Conservation (phyloP, 2,113 vertebrate genomes). For the Pimephales promelas region DNA sequence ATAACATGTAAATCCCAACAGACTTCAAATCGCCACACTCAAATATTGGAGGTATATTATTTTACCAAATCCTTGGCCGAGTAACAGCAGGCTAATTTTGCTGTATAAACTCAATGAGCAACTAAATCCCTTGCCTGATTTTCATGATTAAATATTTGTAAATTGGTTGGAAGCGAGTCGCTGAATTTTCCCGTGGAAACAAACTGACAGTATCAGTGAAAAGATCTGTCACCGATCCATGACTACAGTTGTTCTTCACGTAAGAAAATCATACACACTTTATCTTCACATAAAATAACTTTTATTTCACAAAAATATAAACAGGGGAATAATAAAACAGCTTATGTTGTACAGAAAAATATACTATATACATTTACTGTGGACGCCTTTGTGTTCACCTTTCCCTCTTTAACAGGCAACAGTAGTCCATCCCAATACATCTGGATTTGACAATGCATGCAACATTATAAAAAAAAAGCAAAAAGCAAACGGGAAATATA, state of each 20-base stretch:
- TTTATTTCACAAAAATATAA: slow-evolving; percentile 77
- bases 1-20: background rate
- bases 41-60: slow-evolving; percentile 23
- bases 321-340: slow-evolving; percentile 68
- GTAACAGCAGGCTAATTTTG: background rate
- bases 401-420: slow-evolving; percentile 7
- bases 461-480: background rate
- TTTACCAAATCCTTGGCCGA: background rate
- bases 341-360: slow-evolving; percentile 75
- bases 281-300: slow-evolving; percentile 75
- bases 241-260: background rate
- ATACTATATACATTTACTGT: slow-evolving; percentile 67
- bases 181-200: background rate
- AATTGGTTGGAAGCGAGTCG: background rate
- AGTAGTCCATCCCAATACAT: slow-evolving; percentile 39
- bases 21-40: background rate
- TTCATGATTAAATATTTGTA: slow-evolving; percentile 20
- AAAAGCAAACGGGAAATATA: background rate
- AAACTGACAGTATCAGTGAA: background rate
- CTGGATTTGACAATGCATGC: slow-evolving; percentile 21
- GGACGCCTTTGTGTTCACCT: slow-evolving; percentile 58
- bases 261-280: background rate
- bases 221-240: background rate
- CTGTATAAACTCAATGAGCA: background rate
- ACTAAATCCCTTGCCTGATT: background rate